Conservation (phyloP, 2,797 vertebrate species). For the Hafferia zeledoni region DNA sequence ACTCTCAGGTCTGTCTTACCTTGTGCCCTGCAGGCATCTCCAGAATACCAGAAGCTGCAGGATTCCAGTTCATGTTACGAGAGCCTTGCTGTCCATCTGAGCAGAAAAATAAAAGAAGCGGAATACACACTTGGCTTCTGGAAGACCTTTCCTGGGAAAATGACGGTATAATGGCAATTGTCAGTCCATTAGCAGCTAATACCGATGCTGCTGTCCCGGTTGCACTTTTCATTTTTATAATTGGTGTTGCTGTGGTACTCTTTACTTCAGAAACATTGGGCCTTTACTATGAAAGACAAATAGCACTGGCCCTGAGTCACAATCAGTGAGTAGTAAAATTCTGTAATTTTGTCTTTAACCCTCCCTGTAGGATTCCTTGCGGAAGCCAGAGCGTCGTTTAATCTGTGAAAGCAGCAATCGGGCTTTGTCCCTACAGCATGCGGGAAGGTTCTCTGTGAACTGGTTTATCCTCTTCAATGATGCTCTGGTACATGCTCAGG, state of each 20-base stretch:
- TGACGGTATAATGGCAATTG: constrained; percentile 84
- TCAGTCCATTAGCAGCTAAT: neutral
- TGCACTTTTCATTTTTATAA: neutral
- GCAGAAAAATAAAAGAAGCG: constrained; percentile 89
- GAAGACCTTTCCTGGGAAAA: constrained; percentile 98
- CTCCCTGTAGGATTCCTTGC: constrained; percentile 84
- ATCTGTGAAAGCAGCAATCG: constrained; percentile 95
- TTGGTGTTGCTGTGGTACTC: neutral
- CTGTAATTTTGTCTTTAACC: neutral
- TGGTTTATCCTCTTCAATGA: constrained; percentile 96
- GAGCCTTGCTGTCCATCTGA: constrained; percentile 84
- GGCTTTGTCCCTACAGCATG: constrained; percentile 88
- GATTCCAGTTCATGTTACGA: constrained; percentile 90
- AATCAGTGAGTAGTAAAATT: neutral
- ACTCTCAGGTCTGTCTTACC: neutral
- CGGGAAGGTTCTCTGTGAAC: constrained; percentile 92
- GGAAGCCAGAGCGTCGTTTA: constrained; percentile 88
- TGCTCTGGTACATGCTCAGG: constrained; percentile 93
- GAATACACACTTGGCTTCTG: constrained; percentile 94
- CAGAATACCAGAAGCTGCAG: constrained; percentile 91
- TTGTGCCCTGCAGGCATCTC: constrained; percentile 77
- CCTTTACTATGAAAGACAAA: neutral
- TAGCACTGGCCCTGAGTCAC: neutral
- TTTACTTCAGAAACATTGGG: neutral
- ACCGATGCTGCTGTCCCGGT: neutral